Conservation (phyloP, 2,888 invertebrate species). For the Sialis fuliginosa region DNA sequence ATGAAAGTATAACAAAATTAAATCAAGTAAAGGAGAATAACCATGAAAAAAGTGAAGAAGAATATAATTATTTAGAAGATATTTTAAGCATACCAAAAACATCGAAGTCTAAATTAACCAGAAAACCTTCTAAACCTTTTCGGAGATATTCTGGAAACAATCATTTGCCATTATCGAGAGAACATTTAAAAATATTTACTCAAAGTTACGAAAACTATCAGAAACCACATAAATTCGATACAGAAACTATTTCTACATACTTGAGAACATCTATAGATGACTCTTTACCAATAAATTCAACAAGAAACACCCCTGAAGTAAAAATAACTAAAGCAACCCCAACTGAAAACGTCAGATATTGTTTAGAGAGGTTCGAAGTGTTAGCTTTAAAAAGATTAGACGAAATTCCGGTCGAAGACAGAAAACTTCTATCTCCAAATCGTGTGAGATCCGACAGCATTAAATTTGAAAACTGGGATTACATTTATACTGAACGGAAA, state of each 20-base stretch:
- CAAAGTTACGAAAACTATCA: not conserved
- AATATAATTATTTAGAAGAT: not conserved
- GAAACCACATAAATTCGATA: constrained; percentile 17
- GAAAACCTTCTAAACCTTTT: not conserved
- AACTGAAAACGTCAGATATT: constrained; percentile 1
- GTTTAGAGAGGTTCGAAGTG: constrained; percentile 20
- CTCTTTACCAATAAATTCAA: constrained; percentile 9
- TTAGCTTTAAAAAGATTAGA: constrained; percentile 20
- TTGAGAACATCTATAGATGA: constrained; percentile 19
- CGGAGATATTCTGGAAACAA: no score
- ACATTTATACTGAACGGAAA: constrained; percentile 19
- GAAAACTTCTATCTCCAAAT: not conserved
- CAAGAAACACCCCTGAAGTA: constrained; percentile 8
- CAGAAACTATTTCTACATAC: constrained; percentile 23
- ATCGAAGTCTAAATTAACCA: not conserved
- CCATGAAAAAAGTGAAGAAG: not conserved
- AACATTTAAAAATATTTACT: constrained; percentile 19
- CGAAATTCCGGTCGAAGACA: constrained; percentile 6
- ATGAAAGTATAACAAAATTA: no score
- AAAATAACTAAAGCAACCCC: constrained; percentile 3
- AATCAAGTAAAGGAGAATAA: no score
- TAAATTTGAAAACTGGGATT: constrained; percentile 23
- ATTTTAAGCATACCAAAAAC: not conserved
- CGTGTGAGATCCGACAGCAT: constrained; percentile 19
- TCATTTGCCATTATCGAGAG: constrained; percentile 15